Evolutionary conservation across 2,888 invertebrate species (phyloP).

Genomic region (Ethmia dodecea): DNA sequence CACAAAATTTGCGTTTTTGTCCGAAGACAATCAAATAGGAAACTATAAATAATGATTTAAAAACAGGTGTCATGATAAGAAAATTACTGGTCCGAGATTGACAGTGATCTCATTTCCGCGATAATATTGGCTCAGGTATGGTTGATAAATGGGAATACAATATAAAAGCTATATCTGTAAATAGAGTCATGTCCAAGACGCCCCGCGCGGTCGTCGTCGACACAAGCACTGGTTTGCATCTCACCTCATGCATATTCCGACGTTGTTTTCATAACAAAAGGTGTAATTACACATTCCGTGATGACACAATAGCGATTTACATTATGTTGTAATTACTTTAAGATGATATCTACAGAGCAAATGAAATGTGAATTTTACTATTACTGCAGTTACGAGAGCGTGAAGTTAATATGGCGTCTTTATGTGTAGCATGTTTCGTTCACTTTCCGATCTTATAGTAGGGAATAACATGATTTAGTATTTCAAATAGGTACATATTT

Average conservation of each 20-base stretch:
- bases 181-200: neutral
- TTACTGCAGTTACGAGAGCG: slow-evolving; percentile 51
- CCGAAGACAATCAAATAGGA: too few relatives aligned
- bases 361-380: slow-evolving; percentile 56
- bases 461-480: too few relatives aligned
- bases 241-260: slow-evolving; percentile 19
- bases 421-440: slow-evolving; percentile 20
- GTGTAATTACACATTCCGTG: slow-evolving; percentile 33
- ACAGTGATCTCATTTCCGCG: too few relatives aligned
- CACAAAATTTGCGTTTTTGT: too few relatives aligned
- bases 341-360: slow-evolving; percentile 44
- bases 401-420: slow-evolving; percentile 20
- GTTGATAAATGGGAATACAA: too few relatives aligned
- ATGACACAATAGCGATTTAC: slow-evolving; percentile 40
- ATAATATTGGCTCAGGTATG: too few relatives aligned
- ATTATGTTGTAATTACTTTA: slow-evolving; percentile 46
- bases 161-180: too few relatives aligned
- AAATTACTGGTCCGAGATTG: too few relatives aligned
- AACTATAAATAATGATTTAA: too few relatives aligned
- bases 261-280: slow-evolving; percentile 12
- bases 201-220: neutral
- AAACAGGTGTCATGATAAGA: too few relatives aligned
- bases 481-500: too few relatives aligned
- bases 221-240: slow-evolving; percentile 5
- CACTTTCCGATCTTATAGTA: slow-evolving; percentile 20